These are phyloP conservation scores for Conchocele bisecta DNA, from an alignment of 2,888 invertebrate genomes.

Conservation along the genomic window DNA sequence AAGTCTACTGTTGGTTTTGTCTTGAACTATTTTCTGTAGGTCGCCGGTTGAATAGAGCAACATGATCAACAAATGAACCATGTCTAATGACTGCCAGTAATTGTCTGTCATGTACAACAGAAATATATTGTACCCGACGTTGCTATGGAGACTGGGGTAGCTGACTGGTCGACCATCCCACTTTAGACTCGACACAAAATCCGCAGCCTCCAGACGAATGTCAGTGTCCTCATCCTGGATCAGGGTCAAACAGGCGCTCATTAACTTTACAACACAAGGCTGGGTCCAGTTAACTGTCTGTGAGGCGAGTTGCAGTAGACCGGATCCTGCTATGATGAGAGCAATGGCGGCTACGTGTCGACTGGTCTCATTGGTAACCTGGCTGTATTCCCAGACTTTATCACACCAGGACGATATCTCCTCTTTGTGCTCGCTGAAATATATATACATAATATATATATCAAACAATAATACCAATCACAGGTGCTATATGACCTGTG, in stretches of 20 bases:
- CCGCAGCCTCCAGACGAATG: constrained; percentile 61
- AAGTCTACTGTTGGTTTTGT: no score
- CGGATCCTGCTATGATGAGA: constrained; percentile 59
- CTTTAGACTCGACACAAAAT: constrained; percentile 62
- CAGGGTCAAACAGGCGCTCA: constrained; percentile 60
- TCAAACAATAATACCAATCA: no score
- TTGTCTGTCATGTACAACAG: constrained; percentile 47
- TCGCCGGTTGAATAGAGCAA: constrained; percentile 29
- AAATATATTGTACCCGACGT: constrained; percentile 59
- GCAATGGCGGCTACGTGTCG: constrained; percentile 61
- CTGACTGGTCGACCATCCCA: no score
- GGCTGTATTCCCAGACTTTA: constrained; percentile 37
- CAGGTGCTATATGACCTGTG: no score
- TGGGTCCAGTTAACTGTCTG: not conserved
- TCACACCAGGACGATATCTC: constrained; percentile 45
- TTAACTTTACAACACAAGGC: constrained; percentile 51
- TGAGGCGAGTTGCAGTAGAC: constrained; percentile 15
- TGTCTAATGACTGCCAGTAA: constrained; percentile 44
- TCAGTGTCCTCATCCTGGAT: constrained; percentile 73
- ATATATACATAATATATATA: not conserved
- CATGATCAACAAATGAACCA: constrained; percentile 21
- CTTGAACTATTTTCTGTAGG: no score
- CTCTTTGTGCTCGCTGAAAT: constrained; percentile 12
- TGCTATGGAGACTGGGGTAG: constrained; percentile 58
- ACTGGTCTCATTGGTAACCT: constrained; percentile 60